Percentiles rank a stretch among this genome's conserved stretches.
These are phyloP conservation scores for Corydoras sp. DNA, from an alignment of 2,113 vertebrate genomes.

Conservation along the genomic window DNA sequence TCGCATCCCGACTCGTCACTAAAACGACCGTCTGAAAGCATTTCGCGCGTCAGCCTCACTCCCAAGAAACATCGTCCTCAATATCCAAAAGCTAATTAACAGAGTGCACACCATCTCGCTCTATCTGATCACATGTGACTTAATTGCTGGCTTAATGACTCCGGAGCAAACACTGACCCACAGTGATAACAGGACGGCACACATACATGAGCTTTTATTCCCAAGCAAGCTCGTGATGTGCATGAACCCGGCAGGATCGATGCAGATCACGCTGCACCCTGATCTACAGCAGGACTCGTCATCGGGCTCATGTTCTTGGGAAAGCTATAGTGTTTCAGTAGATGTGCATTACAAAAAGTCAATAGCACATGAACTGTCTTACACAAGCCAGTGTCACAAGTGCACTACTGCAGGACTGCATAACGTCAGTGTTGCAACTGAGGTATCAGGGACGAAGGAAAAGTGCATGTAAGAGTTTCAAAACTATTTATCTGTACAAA, in stretches of 20 bases:
- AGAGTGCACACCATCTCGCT: background rate
- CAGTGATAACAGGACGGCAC: conserved; percentile 31
- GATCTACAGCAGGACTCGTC: background rate
- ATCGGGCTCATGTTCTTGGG: background rate
- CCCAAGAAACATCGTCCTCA: background rate
- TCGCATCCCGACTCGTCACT: background rate
- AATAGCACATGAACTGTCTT: conserved; percentile 4
- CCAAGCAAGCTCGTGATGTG: conserved; percentile 31
- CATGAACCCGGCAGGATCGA: conserved; percentile 33
- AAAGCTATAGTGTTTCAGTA: conserved; percentile 9
- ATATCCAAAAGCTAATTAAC: conserved; percentile 17
- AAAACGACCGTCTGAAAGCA: background rate
- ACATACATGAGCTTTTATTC: conserved; percentile 15
- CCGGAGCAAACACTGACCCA: conserved; percentile 35
- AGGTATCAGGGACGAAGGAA: too few species aligned
- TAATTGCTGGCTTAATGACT: conserved; percentile 26
- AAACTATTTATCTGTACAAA: too few species aligned
- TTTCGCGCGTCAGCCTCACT: background rate
- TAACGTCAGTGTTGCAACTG: background rate
- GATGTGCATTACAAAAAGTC: background rate
- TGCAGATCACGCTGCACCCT: conserved; percentile 23
- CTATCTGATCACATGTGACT: conserved; percentile 9
- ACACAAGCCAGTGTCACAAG: conserved; percentile 5
- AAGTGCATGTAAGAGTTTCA: too few species aligned
- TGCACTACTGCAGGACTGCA: background rate